phyloP scores from a whole-genome alignment of 2,888 invertebrate genomes.

The Melitaea athalia region DNA sequence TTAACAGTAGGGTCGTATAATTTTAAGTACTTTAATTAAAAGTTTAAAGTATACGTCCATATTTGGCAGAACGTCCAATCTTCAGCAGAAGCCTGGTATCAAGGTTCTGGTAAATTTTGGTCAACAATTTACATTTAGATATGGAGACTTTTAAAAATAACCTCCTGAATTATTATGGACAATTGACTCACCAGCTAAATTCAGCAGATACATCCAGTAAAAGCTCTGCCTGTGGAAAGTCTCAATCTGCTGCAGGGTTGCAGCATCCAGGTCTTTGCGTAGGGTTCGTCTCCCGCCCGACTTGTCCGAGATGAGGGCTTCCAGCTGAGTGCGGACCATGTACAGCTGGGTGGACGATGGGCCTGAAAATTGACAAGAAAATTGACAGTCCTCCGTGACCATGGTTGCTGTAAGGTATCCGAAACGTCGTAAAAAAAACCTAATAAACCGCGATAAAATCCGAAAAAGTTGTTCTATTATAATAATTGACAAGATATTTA shows the following conservation, averaged over 20 bases:
- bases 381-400: neutral
- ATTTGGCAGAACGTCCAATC: no score
- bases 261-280: slow-evolving; percentile 97
- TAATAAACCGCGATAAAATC: neutral
- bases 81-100: no score
- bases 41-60: no score
- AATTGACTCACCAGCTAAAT: slow-evolving; percentile 89
- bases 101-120: no score
- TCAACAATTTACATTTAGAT: no score
- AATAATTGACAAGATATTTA: no score
- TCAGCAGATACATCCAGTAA: slow-evolving; percentile 97
- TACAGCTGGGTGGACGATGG: slow-evolving; percentile 97
- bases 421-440: neutral
- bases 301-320: slow-evolving; percentile 98
- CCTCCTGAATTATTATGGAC: neutral
- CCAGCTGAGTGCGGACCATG: slow-evolving; percentile 99
- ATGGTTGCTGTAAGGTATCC: neutral
- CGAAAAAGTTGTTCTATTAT: no score
- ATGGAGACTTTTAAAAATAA: neutral
- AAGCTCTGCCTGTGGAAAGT: slow-evolving; percentile 97
- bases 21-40: no score
- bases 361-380: slow-evolving; percentile 68
- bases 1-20: no score
- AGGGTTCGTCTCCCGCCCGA: slow-evolving; percentile 97
- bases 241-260: slow-evolving; percentile 95